These are phyloP conservation scores for Thalassophryne amazonica DNA, from an alignment of 2,797 vertebrate species.

Conservation along the genomic window DNA sequence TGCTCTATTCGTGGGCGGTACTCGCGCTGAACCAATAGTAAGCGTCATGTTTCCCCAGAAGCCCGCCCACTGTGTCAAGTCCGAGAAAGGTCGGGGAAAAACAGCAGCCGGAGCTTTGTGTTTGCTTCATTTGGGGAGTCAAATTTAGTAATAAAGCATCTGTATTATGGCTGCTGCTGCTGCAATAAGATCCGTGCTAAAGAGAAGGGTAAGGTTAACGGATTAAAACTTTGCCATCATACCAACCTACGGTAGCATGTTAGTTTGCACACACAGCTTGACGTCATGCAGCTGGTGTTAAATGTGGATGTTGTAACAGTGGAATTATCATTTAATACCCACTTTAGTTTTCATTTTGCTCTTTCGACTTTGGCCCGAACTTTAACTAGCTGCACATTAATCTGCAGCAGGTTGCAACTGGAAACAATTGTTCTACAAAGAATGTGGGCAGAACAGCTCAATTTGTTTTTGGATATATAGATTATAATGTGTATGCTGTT, in stretches of 20 bases:
- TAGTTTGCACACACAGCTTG: too few species aligned
- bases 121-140: too few species aligned
- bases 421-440: neutral
- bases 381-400: slow-evolving; percentile 42
- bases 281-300: too few species aligned
- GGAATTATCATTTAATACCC: too few species aligned
- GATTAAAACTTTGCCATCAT: neutral
- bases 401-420: slow-evolving; percentile 18
- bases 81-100: too few species aligned
- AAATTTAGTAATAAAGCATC: neutral
- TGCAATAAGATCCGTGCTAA: slow-evolving; percentile 65
- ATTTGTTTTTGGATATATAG: neutral
- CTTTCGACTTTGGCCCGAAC: too few species aligned
- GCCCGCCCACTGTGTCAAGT: slow-evolving; percentile 28
- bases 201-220: slow-evolving; percentile 64
- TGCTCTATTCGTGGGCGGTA: neutral
- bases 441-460: neutral
- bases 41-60: neutral
- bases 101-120: too few species aligned
- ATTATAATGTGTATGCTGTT: neutral
- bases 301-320: too few species aligned
- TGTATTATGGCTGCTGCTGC: slow-evolving; percentile 70
- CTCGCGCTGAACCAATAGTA: slow-evolving; percentile 17
- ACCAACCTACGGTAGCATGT: too few species aligned
- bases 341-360: too few species aligned